A percentile compares a stretch with the other conserved stretches of the same genome.
Evolutionary conservation across 1,140 invertebrate species (phyloP).

Genomic region (Andricus grossulariae): DNA sequence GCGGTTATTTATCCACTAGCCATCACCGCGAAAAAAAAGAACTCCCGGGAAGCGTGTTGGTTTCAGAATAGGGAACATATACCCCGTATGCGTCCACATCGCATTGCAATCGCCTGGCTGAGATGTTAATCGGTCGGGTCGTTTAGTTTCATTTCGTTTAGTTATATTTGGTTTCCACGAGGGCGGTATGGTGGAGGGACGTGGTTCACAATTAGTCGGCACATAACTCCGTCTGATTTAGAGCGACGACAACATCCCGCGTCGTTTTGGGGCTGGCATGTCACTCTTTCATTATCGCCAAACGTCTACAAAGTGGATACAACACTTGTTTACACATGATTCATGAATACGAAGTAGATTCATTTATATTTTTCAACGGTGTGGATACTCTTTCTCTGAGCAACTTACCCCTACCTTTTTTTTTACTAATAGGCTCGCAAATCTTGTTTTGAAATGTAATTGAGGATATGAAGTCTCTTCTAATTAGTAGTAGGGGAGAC

Average conservation of each 20-base stretch:
- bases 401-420: too few relatives aligned
- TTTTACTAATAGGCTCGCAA: too few relatives aligned
- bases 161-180: slow-evolving; percentile 73
- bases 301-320: not conserved
- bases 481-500: too few relatives aligned
- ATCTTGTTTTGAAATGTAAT: too few relatives aligned
- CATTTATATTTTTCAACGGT: too few relatives aligned
- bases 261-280: not conserved
- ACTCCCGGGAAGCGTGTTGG: not conserved
- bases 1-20: slow-evolving; percentile 49
- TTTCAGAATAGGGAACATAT: slow-evolving; percentile 30
- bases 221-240: slow-evolving; percentile 73
- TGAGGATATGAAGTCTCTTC: too few relatives aligned
- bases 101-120: slow-evolving; percentile 39
- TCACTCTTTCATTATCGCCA: slow-evolving; percentile 1
- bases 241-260: slow-evolving; percentile 48
- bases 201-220: slow-evolving; percentile 73
- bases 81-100: not conserved
- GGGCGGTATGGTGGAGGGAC: slow-evolving; percentile 53
- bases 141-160: slow-evolving; percentile 68
- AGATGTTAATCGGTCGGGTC: slow-evolving; percentile 69
- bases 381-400: too few relatives aligned
- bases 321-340: too few relatives aligned
- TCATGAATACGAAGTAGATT: too few relatives aligned
- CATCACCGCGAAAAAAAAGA: not conserved